phyloP scores from a whole-genome alignment of 2,797 vertebrate genomes.

The Neopelma chrysocephalum region DNA sequence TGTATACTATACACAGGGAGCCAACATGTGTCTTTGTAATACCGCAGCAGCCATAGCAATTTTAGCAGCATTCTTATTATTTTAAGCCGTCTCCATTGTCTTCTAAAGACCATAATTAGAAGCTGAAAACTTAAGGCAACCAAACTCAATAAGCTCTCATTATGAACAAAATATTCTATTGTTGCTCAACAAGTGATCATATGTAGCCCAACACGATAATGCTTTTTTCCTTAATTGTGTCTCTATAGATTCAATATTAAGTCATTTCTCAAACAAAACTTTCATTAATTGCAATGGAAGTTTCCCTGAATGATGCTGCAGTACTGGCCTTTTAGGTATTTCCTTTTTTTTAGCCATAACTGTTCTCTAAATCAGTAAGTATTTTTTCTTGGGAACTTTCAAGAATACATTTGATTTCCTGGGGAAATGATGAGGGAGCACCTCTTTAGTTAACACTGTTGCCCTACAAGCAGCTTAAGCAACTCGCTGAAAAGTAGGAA shows the following conservation, averaged over 20 bases:
- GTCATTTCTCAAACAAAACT: not conserved
- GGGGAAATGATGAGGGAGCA: not conserved
- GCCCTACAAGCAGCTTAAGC: not conserved
- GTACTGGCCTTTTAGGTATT: not conserved
- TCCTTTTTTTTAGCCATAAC: not conserved
- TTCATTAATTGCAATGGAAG: not conserved
- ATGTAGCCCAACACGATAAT: not conserved
- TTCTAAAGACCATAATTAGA: constrained; percentile 75
- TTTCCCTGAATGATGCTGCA: not conserved
- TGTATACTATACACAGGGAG: constrained; percentile 58
- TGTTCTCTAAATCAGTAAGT: not conserved
- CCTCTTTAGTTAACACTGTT: not conserved
- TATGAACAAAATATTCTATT: constrained; percentile 64
- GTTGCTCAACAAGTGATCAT: constrained; percentile 59
- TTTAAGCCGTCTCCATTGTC: constrained; percentile 75
- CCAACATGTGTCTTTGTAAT: constrained; percentile 64
- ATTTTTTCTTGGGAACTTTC: not conserved
- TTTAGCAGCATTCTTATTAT: constrained; percentile 73
- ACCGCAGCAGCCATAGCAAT: constrained; percentile 16
- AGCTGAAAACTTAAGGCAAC: constrained; percentile 69
- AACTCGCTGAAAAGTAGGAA: not conserved
- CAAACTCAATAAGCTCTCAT: constrained; percentile 56
- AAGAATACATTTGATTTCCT: not conserved
- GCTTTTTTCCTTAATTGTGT: not conserved
- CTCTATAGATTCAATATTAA: not conserved